phyloP scores from a whole-genome alignment of 2,113 vertebrate genomes.

The Leptodactylus fuscus region DNA sequence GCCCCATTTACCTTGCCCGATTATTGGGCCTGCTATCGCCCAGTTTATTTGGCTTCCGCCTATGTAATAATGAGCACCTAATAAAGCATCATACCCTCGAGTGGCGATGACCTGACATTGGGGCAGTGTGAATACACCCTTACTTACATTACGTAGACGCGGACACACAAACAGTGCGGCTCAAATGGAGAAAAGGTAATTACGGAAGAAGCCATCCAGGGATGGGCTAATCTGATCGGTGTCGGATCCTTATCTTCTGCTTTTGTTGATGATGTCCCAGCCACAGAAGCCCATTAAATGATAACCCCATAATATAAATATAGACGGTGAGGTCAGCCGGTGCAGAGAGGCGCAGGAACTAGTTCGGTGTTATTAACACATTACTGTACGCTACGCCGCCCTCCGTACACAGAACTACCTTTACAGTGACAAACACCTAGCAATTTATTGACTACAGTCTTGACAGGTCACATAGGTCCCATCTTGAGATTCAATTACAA shows the following conservation, averaged over 20 bases:
- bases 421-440: constrained; percentile 15
- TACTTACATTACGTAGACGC: too few relatives aligned
- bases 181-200: background rate
- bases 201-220: background rate
- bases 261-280: constrained; percentile 47
- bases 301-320: constrained; percentile 50
- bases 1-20: too few relatives aligned
- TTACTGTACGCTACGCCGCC: background rate
- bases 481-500: constrained; percentile 45
- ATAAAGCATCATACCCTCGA: too few relatives aligned
- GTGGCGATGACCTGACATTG: too few relatives aligned
- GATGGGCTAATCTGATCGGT: background rate
- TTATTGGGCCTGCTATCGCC: too few relatives aligned
- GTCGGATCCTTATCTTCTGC: constrained; percentile 40
- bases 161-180: too few relatives aligned
- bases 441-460: background rate
- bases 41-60: too few relatives aligned
- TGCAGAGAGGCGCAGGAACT: background rate
- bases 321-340: background rate
- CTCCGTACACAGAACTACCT: background rate
- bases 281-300: constrained; percentile 32
- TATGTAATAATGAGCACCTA: too few relatives aligned
- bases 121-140: too few relatives aligned
- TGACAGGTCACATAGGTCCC: constrained; percentile 16
- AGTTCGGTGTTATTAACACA: background rate